phyloP scores from a whole-genome alignment of 1,140 invertebrate genomes.

The Lucilia sericata region DNA sequence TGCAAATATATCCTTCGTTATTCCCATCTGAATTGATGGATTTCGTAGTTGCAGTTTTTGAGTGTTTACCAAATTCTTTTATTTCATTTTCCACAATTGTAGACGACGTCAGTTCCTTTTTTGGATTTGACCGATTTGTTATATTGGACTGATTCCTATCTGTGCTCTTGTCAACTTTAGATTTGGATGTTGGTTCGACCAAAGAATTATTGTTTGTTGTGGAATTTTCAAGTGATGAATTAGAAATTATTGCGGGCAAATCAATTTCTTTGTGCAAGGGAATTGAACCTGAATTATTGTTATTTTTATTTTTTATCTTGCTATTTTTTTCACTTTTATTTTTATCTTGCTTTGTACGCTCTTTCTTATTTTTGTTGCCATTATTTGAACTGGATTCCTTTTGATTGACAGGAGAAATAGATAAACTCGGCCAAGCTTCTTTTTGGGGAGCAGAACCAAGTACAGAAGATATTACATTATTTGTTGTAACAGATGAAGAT shows the following conservation, averaged over 20 bases:
- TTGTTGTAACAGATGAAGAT: conserved; percentile 49
- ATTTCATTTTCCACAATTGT: not conserved
- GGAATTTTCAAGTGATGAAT: not conserved
- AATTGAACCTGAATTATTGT: conserved; percentile 24
- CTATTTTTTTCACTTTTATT: conserved; percentile 56
- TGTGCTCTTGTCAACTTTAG: conserved; percentile 57
- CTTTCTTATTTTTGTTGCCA: conserved; percentile 54
- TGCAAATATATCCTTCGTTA: not conserved
- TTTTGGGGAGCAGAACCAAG: conserved; percentile 67
- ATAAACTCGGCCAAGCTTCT: conserved; percentile 79
- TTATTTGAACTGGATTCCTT: conserved; percentile 53
- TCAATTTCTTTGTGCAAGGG: not conserved
- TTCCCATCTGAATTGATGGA: not conserved
- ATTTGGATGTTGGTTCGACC: conserved; percentile 61
- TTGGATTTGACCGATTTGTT: not conserved
- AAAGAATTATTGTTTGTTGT: not conserved
- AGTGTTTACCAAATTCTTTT: not conserved
- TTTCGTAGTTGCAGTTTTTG: not conserved
- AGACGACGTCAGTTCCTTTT: not conserved
- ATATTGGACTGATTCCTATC: not conserved
- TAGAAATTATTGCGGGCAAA: not conserved
- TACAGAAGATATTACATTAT: conserved; percentile 42
- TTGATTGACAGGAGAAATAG: conserved; percentile 68
- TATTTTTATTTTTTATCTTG: conserved; percentile 60
- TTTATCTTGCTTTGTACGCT: conserved; percentile 58